Evolutionary conservation across 2,797 vertebrate genomes (phyloP), one percentile per base, ranked within the genome.

Genomic region (Botia kubotai): DNA sequence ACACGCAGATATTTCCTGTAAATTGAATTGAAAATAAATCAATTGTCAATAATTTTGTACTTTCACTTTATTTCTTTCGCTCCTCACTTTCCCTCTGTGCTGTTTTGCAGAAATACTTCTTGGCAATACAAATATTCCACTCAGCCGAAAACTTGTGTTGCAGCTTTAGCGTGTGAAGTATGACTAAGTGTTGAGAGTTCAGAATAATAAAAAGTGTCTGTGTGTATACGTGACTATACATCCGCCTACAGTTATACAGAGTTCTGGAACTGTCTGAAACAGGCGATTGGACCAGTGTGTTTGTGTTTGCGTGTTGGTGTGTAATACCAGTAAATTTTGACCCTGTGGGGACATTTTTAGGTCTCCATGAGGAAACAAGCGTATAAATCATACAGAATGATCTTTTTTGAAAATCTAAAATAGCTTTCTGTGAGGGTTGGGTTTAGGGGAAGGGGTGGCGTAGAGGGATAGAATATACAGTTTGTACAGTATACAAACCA

Each of bases 1-100:
- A 72, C 89, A 89, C 87, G n/a, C 87, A 85, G 81, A 85, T 72
- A 84, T 86, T 92, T 91, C 89, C 91, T 86, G 88, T 88, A 88
- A 85, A 88, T 87, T 88, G 74, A 88, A 86, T 88, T n/a, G n/a
- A n/a, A n/a, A n/a, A n/a, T n/a, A n/a, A n/a, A n/a, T n/a, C n/a
- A n/a, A 89, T 89, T 87, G 89, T 82, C 72, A 87, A 86, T 89
- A 11, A 8, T 43, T 85, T 77, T 78, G 79, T 70, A 62, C 58
- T 72, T 36, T 3, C 62, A 19, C 63, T 72, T 26, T n/a, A 17
- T 53, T 53, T 79, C 26, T 26, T 62, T 10, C 39, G 8, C 8
- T 43, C 16, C 29, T 0, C 21, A 46, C 82, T 85, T 58, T 21
- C 39, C 48, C 8, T 67, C 14, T 12, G 39, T 43, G 5, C 43